phyloP scores from a whole-genome alignment of 2,113 vertebrate species.

The Numida meleagris region DNA sequence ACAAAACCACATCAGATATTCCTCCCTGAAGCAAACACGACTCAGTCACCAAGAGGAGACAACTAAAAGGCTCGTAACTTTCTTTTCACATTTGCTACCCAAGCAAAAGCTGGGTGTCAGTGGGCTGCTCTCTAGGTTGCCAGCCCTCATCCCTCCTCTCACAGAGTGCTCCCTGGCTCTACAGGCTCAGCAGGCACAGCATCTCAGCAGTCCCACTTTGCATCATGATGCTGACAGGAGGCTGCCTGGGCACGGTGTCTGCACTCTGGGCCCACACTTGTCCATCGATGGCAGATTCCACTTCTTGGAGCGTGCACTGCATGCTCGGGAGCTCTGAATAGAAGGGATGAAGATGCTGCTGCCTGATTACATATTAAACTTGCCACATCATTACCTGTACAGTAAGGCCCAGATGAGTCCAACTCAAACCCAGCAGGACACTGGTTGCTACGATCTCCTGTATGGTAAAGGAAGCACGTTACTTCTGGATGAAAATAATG shows the following conservation, averaged over 20 bases:
- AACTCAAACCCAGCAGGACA: conserved; percentile 90
- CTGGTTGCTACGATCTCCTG: conserved; percentile 94
- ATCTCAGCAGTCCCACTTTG: not conserved
- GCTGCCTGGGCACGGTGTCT: not conserved
- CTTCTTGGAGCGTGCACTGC: not conserved
- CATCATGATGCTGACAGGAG: not conserved
- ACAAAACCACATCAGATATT: not conserved
- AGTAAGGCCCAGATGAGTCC: conserved; percentile 88
- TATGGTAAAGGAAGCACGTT: conserved; percentile 6
- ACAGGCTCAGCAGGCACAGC: not conserved
- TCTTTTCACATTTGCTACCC: not conserved
- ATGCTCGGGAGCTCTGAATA: not conserved
- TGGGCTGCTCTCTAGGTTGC: not conserved
- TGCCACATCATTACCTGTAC: conserved; percentile 82
- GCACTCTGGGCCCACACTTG: not conserved
- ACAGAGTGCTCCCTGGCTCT: not conserved
- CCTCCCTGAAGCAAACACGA: not conserved
- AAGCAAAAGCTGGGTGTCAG: not conserved
- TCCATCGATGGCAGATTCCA: not conserved
- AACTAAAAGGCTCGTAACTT: accelerated
- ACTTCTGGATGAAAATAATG: not conserved
- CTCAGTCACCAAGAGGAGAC: not conserved
- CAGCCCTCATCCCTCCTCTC: not conserved
- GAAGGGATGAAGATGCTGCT: not conserved
- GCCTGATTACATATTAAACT: not conserved